These are phyloP conservation scores for Dysmachus trigonus DNA, from an alignment of 2,888 invertebrate species.

Conservation along the genomic window DNA sequence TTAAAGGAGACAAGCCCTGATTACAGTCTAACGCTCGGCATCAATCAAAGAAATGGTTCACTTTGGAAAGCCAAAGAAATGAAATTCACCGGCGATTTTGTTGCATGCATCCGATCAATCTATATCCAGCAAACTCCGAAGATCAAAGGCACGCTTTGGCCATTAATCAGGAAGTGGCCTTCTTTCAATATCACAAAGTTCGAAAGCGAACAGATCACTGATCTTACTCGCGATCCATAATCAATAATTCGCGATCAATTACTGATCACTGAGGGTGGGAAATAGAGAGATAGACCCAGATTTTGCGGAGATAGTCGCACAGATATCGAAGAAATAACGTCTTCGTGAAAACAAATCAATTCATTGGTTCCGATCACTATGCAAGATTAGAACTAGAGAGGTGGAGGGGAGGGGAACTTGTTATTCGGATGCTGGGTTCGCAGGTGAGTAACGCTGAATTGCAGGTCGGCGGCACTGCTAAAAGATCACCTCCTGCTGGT, in stretches of 20 bases:
- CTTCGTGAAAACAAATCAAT: conserved; percentile 19
- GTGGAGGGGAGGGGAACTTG: no score
- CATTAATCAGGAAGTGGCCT: conserved; percentile 34
- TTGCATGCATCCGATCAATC: background rate
- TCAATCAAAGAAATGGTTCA: conserved; percentile 6
- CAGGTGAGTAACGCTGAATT: conserved; percentile 13
- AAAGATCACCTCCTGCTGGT: conserved; percentile 35
- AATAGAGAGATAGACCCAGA: conserved; percentile 16
- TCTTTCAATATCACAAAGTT: conserved; percentile 2
- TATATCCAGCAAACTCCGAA: background rate
- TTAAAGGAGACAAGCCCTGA: background rate
- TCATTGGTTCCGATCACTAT: background rate
- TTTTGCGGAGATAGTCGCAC: conserved; percentile 11
- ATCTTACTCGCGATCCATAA: background rate
- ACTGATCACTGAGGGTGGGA: conserved; percentile 6
- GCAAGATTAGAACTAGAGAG: background rate
- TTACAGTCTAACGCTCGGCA: background rate
- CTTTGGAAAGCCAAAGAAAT: conserved; percentile 18
- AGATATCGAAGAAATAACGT: background rate
- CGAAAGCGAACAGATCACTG: conserved; percentile 5
- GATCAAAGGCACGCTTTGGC: conserved; percentile 18
- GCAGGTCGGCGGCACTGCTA: conserved; percentile 32
- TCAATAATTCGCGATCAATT: conserved; percentile 13
- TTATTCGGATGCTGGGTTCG: background rate
- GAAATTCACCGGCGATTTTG: background rate